Evolutionary conservation across 2,113 vertebrate genomes (phyloP).

Genomic region (Leptobrachium leishanense): DNA sequence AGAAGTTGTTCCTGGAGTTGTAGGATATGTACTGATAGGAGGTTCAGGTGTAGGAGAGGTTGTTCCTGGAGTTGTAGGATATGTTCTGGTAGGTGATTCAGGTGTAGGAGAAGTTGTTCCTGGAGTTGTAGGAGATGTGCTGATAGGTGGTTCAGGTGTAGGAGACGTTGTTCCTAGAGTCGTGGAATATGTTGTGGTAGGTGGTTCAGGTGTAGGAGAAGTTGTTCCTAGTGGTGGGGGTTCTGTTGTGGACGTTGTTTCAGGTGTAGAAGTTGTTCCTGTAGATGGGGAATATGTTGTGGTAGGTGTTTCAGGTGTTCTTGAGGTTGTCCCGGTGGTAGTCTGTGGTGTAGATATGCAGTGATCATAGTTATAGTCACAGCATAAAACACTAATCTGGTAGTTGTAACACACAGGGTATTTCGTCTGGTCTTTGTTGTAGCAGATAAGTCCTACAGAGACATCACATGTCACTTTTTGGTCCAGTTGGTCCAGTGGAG

Average conservation of each 20-base stretch:
- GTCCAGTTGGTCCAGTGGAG: conserved; percentile 54
- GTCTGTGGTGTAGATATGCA: background rate
- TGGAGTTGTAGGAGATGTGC: background rate
- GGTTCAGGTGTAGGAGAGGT: background rate
- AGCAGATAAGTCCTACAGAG: conserved; percentile 59
- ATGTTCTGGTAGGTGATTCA: background rate
- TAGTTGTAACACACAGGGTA: conserved; percentile 61
- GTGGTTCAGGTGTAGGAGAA: background rate
- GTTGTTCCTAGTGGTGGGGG: background rate
- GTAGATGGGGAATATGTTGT: no score
- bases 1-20: background rate
- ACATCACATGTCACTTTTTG: conserved; percentile 62
- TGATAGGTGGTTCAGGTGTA: background rate
- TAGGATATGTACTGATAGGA: background rate
- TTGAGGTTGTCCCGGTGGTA: background rate
- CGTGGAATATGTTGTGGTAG: no score
- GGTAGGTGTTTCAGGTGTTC: background rate
- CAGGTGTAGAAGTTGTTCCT: background rate
- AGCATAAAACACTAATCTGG: conserved; percentile 64
- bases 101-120: background rate
- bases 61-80: background rate
- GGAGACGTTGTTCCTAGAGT: background rate
- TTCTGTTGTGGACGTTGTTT: background rate
- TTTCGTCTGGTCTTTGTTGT: conserved; percentile 57
- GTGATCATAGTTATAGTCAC: conserved; percentile 10